Base-by-base conservation (phyloP, 2,888 invertebrate species). In the Lasioglossum leucozonium region DNA sequence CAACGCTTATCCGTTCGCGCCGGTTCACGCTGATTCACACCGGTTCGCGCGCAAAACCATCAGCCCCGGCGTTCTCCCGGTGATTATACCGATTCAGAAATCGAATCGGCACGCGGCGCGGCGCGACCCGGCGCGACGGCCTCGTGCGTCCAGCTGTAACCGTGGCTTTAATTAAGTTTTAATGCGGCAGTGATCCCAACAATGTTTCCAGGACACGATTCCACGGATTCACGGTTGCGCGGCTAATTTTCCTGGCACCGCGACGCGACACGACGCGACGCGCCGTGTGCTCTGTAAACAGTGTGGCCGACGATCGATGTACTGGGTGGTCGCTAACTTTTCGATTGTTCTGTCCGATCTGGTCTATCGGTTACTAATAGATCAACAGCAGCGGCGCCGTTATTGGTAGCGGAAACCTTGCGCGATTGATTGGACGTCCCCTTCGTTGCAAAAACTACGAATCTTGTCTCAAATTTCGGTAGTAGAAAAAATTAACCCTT, bases 131-230 rank as follows among this genome's bases (percentile, higher is more conserved):
- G n/a, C n/a, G n/a, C n/a, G n/a, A n/a, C n/a, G n/a, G n/a, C n/a
- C n/a, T n/a, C 44, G 11, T 37, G 1, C 76, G 58, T 47, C 76
- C 37, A 47, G 47, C 40, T 37, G 72, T 42, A 42, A 30, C 40
- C 47, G 30, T 37, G 16, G 47, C n/a, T 72, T 72, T 73, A 79
- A 79, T 65, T 79, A 73, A 78, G n/a, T 78, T 78, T 72, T 78
- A 72, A 78, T 78, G 55, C 77, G 76, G 67, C 76, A 76, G 34
- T 65, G 65, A 40, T 58, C 77, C 69, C 40, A 40, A n/a, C 69
- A 40, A 40, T 34, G 71, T 71, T 51, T 22, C 37, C 76, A 8
- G 47, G 37, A 5, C 18, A 4, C 58, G 65, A 76, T 76, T 26
- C 34, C 76, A 44, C n/a, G 26, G 37, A 47, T n/a, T 67, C 47